Evolutionary conservation across 2,797 vertebrate species (phyloP), one percentile per base, ranked within the genome.

Genomic region (Arnoldichthys spilopterus): DNA sequence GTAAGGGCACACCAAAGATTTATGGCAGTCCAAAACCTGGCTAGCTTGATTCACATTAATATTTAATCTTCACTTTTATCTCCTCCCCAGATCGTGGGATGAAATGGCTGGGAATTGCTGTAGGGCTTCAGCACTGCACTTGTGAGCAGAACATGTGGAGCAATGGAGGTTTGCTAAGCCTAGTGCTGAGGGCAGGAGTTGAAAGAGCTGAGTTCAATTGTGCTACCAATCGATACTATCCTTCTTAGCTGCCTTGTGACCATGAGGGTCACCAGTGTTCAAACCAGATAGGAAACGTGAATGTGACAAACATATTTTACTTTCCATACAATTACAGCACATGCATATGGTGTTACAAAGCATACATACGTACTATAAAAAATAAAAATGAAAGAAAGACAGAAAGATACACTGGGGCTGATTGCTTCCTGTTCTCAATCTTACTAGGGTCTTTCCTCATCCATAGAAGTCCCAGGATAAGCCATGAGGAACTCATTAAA

Each of bases 1-100:
- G 49, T 58, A 40, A 58, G 78, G 73, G 72, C 54, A 28, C 76
- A 30, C 80, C 73, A 76, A 40, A 82, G 87, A 91, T 89, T 83
- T 86, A 90, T 88, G 82, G 82, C 80, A 82, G 66, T 64, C 75
- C 81, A 82, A 76, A 83, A 81, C 74, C 40, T 58, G 71, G 81
- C 78, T 32, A 59, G 78, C 84, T 84, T 78, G 82, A 64, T 78
- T 84, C 85, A 45, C 85, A 88, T 89, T 85, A 88, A 90, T 90
- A 88, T 89, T 90, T 86, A 78, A 90, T 87, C 77, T 68, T 76
- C 45, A 67, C 85, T 87, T 88, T 89, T 87, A 89, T 89, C 85
- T 86, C 66, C 73, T 73, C 72, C 66, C 80, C 58, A 61, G 81
- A 82, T 75, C 56, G 74, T 67, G 62, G 66, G 78, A 63, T 79